These are phyloP conservation scores for Erpetoichthys calabaricus DNA, from an alignment of 2,797 vertebrate genomes.

Conservation along the genomic window DNA sequence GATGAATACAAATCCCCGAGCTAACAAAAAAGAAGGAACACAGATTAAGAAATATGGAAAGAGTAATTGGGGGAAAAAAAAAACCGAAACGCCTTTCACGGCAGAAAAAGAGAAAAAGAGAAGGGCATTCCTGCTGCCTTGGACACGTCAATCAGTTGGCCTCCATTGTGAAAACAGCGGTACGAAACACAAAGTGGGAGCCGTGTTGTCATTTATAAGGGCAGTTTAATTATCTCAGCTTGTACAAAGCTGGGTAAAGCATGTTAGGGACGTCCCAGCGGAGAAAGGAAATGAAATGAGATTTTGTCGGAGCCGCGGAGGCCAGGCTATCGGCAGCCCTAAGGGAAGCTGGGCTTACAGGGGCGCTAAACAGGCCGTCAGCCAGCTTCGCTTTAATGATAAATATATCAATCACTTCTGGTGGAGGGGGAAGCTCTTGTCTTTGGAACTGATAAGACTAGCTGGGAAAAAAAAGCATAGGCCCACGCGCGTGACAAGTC, in stretches of 20 bases:
- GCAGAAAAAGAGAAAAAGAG: too few relatives aligned
- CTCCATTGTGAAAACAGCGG: too few relatives aligned
- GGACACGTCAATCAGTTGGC: too few relatives aligned
- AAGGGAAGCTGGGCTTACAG: neutral
- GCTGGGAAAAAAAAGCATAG: too few relatives aligned
- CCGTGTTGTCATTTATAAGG: neutral
- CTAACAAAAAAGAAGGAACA: too few relatives aligned
- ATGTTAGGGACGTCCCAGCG: neutral
- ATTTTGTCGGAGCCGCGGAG: neutral
- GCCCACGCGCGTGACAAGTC: too few relatives aligned
- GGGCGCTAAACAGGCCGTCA: neutral
- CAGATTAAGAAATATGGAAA: too few relatives aligned
- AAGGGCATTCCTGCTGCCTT: too few relatives aligned
- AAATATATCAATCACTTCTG: conserved; percentile 3
- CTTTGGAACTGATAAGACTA: neutral
- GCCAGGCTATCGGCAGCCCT: neutral
- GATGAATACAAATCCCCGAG: too few relatives aligned
- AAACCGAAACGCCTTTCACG: too few relatives aligned
- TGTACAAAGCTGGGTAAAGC: neutral
- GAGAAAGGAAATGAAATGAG: neutral
- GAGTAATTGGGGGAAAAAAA: too few relatives aligned
- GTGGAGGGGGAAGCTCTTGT: neutral
- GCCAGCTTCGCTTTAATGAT: neutral
- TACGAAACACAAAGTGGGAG: neutral
- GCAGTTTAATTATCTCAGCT: neutral